Percentiles rank a stretch among this genome's conserved stretches.
Evolutionary conservation across 1,140 invertebrate genomes (phyloP).

Genomic region (Leptoteleia sp.): DNA sequence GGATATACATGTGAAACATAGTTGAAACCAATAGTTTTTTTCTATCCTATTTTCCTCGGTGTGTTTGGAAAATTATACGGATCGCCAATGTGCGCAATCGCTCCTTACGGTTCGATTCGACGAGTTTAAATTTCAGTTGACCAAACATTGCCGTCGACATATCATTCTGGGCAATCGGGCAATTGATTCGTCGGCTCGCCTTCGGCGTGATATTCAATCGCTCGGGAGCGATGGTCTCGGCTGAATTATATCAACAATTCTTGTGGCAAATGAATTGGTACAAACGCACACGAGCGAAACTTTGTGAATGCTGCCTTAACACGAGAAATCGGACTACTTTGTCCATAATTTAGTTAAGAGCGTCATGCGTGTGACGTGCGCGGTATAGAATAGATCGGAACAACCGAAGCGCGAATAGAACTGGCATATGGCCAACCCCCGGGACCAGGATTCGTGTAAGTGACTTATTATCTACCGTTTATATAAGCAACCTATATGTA

Average conservation of each 20-base stretch:
- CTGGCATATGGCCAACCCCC: conserved; percentile 78
- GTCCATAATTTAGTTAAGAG: conserved; percentile 81
- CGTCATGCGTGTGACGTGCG: conserved; percentile 80
- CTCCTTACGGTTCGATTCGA: too few species aligned
- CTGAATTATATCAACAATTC: conserved; percentile 62
- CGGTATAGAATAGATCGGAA: conserved; percentile 81
- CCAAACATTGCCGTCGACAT: conserved; percentile 6
- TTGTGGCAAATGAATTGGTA: conserved; percentile 63
- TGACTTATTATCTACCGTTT: conserved; percentile 81
- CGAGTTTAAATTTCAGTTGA: conserved; percentile 19
- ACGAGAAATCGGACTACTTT: conserved; percentile 77
- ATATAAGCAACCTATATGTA: conserved; percentile 70
- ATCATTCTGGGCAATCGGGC: conserved; percentile 26
- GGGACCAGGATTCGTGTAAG: conserved; percentile 73
- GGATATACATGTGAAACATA: too few species aligned
- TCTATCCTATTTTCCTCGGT: too few species aligned
- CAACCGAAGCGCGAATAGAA: conserved; percentile 81
- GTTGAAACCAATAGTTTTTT: too few species aligned
- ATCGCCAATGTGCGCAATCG: too few species aligned
- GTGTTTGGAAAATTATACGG: too few species aligned
- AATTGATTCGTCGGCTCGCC: conserved; percentile 10
- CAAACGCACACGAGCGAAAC: conserved; percentile 62
- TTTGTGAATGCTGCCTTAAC: conserved; percentile 67
- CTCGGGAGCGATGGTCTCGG: conserved; percentile 18
- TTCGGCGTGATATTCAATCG: conserved; percentile 47